Base-by-base conservation (phyloP, 2,888 invertebrate genomes). In the Yponomeuta plumbellus region DNA sequence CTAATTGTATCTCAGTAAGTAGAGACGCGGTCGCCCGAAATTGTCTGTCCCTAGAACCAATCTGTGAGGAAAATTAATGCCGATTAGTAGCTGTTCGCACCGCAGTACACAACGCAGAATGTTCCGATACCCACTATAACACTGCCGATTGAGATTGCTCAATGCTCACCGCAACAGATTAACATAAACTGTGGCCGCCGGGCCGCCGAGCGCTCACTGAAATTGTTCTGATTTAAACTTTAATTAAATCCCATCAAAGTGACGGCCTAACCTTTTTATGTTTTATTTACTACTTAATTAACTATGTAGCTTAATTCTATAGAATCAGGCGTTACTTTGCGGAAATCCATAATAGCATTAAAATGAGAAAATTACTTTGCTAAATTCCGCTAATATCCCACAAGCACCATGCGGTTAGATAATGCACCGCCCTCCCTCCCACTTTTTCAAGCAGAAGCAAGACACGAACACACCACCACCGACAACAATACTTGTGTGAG, bases 151-250 rank as follows among this genome's bases (percentile, higher is more conserved):
- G 80, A 76, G 79, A 79, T 76, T 74, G 79, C 75, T 73, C 71
- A 69, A 71, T 74, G 79, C 75, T 73, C 71, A 69, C 72, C 73
- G 73, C 75, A 74, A 73, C 63, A 64, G 58, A 81, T 84, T 82
- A 83, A 80, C 84, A 85, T 84, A 82, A 83, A 80, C 80, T 76
- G 79, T 74, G 76, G 76, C 74, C 66, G 72, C 74, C 76, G 78
- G 78, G 80, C 10, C 78, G 73, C 75, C 70, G 11, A 10, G n/a
- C 62, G 20, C 11, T 21, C 39, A 70, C 72, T 76, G 71, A 75
- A 75, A 73, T 71, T 74, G 75, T 73, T 76, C 75, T 79, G 80
- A 83, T 81, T 81, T 66, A 66, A 69, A 76, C 70, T 73, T 73
- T 73, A 72, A 73, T 72, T 71, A 69, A 70, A 75, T 70, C 70